Percentiles rank a stretch among this genome's conserved stretches.
phyloP scores from a whole-genome alignment of 2,797 vertebrate genomes.

The Pseudochirops corinnae region DNA sequence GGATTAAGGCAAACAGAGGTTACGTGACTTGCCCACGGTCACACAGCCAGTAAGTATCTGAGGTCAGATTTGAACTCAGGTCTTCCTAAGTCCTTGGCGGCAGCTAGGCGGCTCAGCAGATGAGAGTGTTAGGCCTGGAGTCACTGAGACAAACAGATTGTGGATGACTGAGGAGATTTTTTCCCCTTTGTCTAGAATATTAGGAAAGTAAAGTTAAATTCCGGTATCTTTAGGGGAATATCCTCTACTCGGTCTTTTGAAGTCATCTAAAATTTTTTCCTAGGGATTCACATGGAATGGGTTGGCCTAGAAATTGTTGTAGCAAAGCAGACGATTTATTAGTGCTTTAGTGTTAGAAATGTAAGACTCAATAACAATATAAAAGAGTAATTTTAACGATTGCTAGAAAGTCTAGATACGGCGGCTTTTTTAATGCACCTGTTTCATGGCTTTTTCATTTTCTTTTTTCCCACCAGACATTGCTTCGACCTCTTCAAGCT shows the following conservation, averaged over 20 bases:
- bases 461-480: slow-evolving; percentile 86
- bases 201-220: slow-evolving; percentile 44
- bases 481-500: slow-evolving; percentile 95
- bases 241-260: slow-evolving; percentile 24
- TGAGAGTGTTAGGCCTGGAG: too few species aligned
- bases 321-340: slow-evolving; percentile 9
- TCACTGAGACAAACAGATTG: not conserved
- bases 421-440: slow-evolving; percentile 42
- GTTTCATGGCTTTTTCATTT: slow-evolving; percentile 41
- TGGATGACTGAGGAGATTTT: not conserved
- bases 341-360: slow-evolving; percentile 33
- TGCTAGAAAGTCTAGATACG: slow-evolving; percentile 37
- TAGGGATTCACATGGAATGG: slow-evolving; percentile 16
- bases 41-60: not conserved
- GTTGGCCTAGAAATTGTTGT: slow-evolving; percentile 47
- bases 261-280: slow-evolving; percentile 1
- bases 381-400: not conserved
- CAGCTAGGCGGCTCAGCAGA: too few species aligned
- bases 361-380: slow-evolving; percentile 21
- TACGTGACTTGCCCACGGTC: not conserved
- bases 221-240: slow-evolving; percentile 13
- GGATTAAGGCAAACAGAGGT: not conserved
- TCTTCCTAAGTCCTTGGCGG: too few species aligned
- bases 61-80: not conserved
- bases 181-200: slow-evolving; percentile 44